phyloP scores from a whole-genome alignment of 2,797 vertebrate genomes.

The Picus viridis region DNA sequence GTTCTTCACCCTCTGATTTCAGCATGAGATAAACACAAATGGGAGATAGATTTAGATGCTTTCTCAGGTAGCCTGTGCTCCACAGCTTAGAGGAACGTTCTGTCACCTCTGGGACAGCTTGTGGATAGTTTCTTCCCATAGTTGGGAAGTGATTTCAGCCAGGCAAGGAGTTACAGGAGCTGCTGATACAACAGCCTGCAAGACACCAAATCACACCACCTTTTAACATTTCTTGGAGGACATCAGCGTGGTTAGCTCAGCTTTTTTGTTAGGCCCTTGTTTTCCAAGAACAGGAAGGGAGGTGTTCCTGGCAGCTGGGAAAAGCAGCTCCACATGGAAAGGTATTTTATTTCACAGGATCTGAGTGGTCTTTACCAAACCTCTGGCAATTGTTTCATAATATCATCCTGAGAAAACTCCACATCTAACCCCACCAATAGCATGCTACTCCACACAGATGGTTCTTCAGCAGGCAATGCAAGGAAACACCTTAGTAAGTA shows the following conservation, averaged over 20 bases:
- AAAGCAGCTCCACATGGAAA: conserved; percentile 5
- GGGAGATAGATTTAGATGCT: background rate
- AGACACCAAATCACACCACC: background rate
- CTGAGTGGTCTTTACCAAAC: fast-evolving
- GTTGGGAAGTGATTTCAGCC: background rate
- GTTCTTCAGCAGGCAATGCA: background rate
- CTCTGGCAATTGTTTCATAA: background rate
- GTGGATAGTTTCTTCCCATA: background rate
- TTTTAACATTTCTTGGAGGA: background rate
- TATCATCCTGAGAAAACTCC: background rate
- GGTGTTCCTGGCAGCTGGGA: conserved; percentile 13
- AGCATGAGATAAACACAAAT: background rate
- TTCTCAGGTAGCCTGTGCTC: background rate
- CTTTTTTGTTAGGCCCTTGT: conserved; percentile 15
- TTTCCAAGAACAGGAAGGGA: conserved; percentile 68
- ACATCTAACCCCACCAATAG: background rate
- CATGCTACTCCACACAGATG: background rate
- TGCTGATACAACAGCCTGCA: background rate
- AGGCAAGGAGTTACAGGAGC: background rate
- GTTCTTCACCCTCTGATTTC: background rate
- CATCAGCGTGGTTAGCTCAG: background rate
- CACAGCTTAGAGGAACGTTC: background rate
- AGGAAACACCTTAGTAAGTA: background rate
- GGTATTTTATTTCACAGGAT: background rate
- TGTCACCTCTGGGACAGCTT: background rate